These are phyloP conservation scores for Urocolius indicus DNA, from an alignment of 2,113 vertebrate genomes.

Conservation along the genomic window DNA sequence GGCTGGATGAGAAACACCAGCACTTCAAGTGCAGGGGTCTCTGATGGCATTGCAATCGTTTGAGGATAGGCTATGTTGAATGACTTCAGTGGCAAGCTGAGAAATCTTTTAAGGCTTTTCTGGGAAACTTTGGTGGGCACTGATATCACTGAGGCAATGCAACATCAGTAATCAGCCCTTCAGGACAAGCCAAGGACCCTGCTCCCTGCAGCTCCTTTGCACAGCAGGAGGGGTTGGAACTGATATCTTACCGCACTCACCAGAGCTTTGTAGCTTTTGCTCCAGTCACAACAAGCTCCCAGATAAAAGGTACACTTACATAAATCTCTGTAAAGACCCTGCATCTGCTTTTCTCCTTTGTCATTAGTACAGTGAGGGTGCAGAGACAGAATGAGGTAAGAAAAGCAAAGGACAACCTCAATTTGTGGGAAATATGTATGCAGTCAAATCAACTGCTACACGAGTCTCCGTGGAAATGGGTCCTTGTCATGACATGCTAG, in stretches of 20 bases:
- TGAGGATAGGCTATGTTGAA: neutral
- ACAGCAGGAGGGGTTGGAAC: too few relatives aligned
- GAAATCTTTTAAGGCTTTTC: neutral
- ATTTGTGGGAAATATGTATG: neutral
- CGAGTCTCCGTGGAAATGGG: neutral
- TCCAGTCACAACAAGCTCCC: neutral
- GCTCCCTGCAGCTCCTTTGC: neutral
- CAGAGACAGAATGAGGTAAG: neutral
- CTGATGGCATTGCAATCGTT: neutral
- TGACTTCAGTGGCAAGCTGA: neutral
- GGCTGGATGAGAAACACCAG: accelerated
- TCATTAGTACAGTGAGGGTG: neutral
- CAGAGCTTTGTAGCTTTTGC: neutral
- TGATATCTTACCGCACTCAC: neutral
- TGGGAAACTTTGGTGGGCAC: neutral
- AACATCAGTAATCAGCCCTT: neutral
- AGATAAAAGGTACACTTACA: neutral
- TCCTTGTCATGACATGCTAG: neutral
- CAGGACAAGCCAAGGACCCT: neutral
- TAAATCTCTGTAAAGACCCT: neutral
- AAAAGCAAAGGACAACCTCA: neutral
- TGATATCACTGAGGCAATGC: neutral
- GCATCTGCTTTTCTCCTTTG: neutral
- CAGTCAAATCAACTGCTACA: neutral
- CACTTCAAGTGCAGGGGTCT: accelerated